Conservation (phyloP, 2,797 vertebrate species). For the Gephyroberyx darwinii region DNA sequence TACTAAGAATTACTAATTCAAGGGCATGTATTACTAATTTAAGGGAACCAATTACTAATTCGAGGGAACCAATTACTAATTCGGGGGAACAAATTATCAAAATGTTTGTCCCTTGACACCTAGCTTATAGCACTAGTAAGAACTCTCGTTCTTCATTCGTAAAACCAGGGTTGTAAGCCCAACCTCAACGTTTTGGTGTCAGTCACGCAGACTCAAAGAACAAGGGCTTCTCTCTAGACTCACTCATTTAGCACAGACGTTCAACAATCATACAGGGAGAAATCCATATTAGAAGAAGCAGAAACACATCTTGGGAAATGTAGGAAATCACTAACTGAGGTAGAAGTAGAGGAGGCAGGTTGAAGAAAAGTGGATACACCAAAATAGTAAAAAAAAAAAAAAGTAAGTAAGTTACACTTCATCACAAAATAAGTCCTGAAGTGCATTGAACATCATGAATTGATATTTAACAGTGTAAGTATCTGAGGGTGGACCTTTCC, state of each 20-base stretch:
- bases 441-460: not conserved
- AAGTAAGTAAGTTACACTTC: too few species aligned
- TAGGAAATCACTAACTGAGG: not conserved
- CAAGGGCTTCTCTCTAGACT: not conserved
- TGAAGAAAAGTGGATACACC: not conserved
- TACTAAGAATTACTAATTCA: too few species aligned
- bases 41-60: too few species aligned
- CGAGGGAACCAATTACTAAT: too few species aligned
- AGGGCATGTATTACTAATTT: too few species aligned
- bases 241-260: not conserved
- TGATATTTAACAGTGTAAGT: too few species aligned
- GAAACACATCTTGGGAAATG: not conserved
- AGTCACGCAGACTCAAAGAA: not conserved
- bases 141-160: too few species aligned
- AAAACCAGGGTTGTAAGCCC: too few species aligned
- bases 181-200: not conserved
- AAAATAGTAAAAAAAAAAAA: not conserved
- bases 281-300: not conserved
- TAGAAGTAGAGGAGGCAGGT: not conserved
- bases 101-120: too few species aligned
- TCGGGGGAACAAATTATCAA: too few species aligned
- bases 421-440: not conserved
- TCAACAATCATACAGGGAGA: constrained; percentile 17
- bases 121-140: too few species aligned
- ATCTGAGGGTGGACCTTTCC: not conserved